These are phyloP conservation scores for Cepaea nemoralis DNA, from an alignment of 1,140 invertebrate species.

Conservation along the genomic window DNA sequence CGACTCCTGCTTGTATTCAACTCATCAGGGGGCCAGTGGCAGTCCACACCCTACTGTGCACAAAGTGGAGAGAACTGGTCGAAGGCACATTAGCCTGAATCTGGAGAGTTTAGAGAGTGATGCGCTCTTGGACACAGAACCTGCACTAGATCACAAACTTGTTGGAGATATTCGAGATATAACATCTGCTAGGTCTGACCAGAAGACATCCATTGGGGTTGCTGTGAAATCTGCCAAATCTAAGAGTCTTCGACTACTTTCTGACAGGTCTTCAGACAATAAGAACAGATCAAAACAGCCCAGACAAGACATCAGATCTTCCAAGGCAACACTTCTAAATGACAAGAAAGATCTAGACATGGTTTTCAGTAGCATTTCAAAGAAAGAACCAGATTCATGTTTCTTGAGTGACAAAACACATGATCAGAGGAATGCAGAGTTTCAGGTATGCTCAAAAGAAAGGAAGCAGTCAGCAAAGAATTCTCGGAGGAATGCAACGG, in stretches of 20 bases:
- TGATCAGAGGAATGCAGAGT: background rate
- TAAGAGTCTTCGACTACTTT: background rate
- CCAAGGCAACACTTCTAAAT: background rate
- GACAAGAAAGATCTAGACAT: background rate
- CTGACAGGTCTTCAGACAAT: background rate
- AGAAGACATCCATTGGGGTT: slow-evolving; percentile 25
- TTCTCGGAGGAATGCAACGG: background rate
- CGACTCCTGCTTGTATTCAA: background rate
- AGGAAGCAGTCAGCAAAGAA: background rate
- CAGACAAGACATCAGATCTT: background rate
- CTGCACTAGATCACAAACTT: slow-evolving; percentile 25
- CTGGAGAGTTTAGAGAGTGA: slow-evolving; percentile 50
- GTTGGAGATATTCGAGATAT: slow-evolving; percentile 14
- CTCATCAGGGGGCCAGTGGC: background rate
- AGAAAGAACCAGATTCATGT: background rate
- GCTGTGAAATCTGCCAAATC: slow-evolving; percentile 23
- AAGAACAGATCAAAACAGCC: background rate
- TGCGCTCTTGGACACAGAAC: slow-evolving; percentile 44
- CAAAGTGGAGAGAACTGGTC: background rate
- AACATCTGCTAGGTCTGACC: background rate
- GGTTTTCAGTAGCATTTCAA: background rate
- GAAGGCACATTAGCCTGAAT: slow-evolving; percentile 44
- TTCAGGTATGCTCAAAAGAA: background rate
- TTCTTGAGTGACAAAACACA: background rate
- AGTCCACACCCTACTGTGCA: background rate